Evolutionary conservation across 2,888 invertebrate species (phyloP), one percentile per base, ranked within the genome.

Genomic region (Sphinx pinastri): DNA sequence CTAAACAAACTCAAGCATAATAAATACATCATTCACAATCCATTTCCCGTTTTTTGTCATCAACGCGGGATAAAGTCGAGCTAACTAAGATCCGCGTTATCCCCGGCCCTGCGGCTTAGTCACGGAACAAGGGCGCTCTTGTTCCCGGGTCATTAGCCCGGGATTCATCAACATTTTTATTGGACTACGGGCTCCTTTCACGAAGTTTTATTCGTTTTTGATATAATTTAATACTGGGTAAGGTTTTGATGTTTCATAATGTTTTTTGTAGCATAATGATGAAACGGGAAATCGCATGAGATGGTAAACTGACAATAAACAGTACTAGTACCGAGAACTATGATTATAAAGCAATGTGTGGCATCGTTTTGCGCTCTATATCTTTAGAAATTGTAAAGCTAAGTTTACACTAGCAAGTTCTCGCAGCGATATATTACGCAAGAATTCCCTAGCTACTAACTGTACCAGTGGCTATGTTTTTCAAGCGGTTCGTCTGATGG

Each of bases 111-210:
- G 6, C 19, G 19, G 47, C 63, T 12, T 63, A 47, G 5, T 60
- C 60, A 60, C 49, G 63, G 19, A 49, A 63, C 19, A 63, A 63
- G 63, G 13, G 47, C 19, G 13, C 25, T 47, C 12, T 63, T 63
- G 63, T 63, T 6, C 13, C 13, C 19, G 12, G 47, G 63, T 49
- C 63, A 19, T 49, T 19, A 63, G 19, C 47, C 47, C 47, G 6
- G 16, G 38, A 14, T 58, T 58, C 31, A 16, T 63, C 47, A 16
- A 19, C 49, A 49, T 63, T 63, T 63, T 63, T 47, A 63, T 57
- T 57, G 57, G 57, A 31, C 19, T 63, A 19, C 19, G 49, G 14
- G 47, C 8, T 63, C 63, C 63, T 49, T 63, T 63, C 63, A 49
- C 16, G 19, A 11, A 16, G 12, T 58, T 58, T 14, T 55, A 11